Percentiles rank a stretch among this genome's conserved stretches.
Conservation (phyloP, 2,888 invertebrate species). For the Phragmatobia fuliginosa region DNA sequence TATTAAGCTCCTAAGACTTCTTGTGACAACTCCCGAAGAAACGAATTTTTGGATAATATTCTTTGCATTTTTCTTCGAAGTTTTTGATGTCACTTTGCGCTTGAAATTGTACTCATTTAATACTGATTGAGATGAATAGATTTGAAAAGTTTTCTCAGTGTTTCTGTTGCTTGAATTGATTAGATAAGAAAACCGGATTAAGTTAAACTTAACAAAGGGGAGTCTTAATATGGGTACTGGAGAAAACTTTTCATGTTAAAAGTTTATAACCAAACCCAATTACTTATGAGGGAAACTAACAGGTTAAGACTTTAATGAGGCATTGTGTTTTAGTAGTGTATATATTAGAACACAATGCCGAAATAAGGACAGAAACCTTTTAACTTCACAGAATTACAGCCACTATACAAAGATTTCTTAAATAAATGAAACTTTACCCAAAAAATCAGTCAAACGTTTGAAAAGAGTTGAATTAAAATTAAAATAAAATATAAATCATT, state of each 20-base stretch:
- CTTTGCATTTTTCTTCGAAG: conserved; percentile 25
- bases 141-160: conserved; percentile 14
- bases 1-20: conserved; percentile 15
- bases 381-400: too few relatives aligned
- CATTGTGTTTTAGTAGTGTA: not conserved
- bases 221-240: not conserved
- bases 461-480: too few relatives aligned
- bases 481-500: too few relatives aligned
- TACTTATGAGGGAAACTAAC: not conserved
- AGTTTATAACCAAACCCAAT: not conserved
- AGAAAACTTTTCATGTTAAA: not conserved
- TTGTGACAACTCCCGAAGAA: conserved; percentile 15
- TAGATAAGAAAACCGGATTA: not conserved
- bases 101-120: conserved; percentile 22
- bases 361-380: not conserved
- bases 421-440: too few relatives aligned
- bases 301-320: not conserved
- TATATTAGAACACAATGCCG: too few relatives aligned
- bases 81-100: conserved; percentile 26
- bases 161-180: not conserved
- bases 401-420: too few relatives aligned
- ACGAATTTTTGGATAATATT: conserved; percentile 27
- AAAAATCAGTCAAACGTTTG: too few relatives aligned
- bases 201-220: not conserved
- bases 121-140: conserved; percentile 19